phyloP scores from a whole-genome alignment of 2,888 invertebrate genomes.

The Hypomecis punctinalis region DNA sequence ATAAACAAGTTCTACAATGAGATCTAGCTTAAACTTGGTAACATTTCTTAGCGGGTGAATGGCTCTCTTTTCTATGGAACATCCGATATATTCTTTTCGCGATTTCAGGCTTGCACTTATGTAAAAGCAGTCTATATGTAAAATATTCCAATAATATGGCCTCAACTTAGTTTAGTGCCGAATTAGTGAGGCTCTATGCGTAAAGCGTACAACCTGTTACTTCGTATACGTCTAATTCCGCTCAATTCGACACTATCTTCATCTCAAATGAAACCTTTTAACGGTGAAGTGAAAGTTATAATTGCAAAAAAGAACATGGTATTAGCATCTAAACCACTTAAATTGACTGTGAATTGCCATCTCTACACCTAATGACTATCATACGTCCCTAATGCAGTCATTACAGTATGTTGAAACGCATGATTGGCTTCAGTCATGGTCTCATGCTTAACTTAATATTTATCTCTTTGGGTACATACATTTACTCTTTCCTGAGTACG shows the following conservation, averaged over 20 bases:
- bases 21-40: too few species aligned
- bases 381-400: constrained; percentile 14
- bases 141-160: too few species aligned
- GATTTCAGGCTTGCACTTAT: too few species aligned
- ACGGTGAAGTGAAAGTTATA: constrained; percentile 41
- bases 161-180: too few species aligned
- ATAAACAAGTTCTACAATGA: too few species aligned
- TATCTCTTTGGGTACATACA: constrained; percentile 16
- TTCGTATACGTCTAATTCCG: background rate
- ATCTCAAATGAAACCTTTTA: constrained; percentile 34
- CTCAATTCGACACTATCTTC: constrained; percentile 12
- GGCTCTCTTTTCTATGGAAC: background rate
- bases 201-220: too few species aligned
- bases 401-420: constrained; percentile 23
- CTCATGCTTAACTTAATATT: constrained; percentile 12
- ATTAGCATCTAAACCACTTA: constrained; percentile 6
- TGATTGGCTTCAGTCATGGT: constrained; percentile 28
- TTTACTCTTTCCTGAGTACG: constrained; percentile 30
- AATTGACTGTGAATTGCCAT: constrained; percentile 2
- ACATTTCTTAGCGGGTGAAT: background rate
- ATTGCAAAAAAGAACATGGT: constrained; percentile 24
- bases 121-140: too few species aligned
- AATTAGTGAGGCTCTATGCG: too few species aligned
- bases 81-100: too few species aligned
- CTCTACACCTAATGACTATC: constrained; percentile 12